Base-by-base conservation (phyloP, 2,113 vertebrate genomes). In the Clinocottus analis region DNA sequence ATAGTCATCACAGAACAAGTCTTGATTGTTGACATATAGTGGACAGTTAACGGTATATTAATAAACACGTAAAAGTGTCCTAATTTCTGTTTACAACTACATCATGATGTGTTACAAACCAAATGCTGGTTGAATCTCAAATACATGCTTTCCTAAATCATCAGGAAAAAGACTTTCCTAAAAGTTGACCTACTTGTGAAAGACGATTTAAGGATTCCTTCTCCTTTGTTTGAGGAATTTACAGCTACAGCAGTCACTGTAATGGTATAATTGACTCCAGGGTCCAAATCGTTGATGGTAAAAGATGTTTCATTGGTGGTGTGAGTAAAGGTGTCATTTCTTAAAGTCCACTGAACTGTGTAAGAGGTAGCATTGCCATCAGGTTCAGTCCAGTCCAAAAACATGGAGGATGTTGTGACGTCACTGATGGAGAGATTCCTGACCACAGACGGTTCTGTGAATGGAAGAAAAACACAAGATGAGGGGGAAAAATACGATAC, bases 391-490 rank as follows among this genome's bases (percentile, higher is more conserved):
- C 87, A 87, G 12, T 0, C 31, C 62, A 87, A 27, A 72, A 17
- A 77, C 31, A 90, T 23, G 35, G 79, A 85, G 0, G 69, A 60
- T 49, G 75, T 80, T 72, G 79, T 84, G 58, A 85, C 19, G 0
- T 62, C 0, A 41, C 8, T 39, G 7, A 79, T 14, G 3, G 0
- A 62, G 1, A 88, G 79, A 37, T 69, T 49, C 2, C 4, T 31
- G 10, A 86, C 64, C 4, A 61, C 51, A 41, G 63, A 64, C n/a
- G 80, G 85, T 37, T 68, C 84, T 33, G 66, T 13, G 4, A 67
- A 66, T 5, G 7, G 7, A 45, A 14, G 21, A 17, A n/a, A 39
- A 27, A 19, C 2, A 62, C 23, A 37, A 21, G n/a, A 23, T 11
- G 21, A 68, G 21, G 9, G n/a, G 17, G 45, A 41, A 8, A 70